Evolutionary conservation across 2,113 vertebrate species (phyloP), one percentile per base, ranked within the genome.

Genomic region (Chloropsis cyanopogon): DNA sequence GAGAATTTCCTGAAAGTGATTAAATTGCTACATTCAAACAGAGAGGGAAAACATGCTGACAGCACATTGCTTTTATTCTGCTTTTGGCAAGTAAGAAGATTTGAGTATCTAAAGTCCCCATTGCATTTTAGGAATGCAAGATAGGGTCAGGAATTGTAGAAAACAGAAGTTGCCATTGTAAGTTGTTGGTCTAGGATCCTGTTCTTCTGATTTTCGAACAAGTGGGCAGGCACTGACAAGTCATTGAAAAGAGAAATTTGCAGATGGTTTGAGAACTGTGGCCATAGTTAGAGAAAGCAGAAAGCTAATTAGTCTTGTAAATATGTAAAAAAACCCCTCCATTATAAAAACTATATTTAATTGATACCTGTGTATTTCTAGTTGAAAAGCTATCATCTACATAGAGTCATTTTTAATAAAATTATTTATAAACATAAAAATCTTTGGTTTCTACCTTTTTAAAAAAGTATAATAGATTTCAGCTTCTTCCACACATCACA

Each of bases 151-250:
- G 77, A 80, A 47, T 49, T 82, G 64, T 60, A 50, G 82, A 85
- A 95, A 91, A 95, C 47, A 78, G 88, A 94, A 96, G 75, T 93
- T 14, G 3, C 39, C 76, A 90, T 96, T 96, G 88, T 96, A 91
- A 95, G 35, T 37, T 87, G 31, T 78, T 93, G 86, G 95, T 80
- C 84, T 82, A 86, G 91, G 80, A 95, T 89, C 78, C 93, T 90
- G 35, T 83, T 95, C 52, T 73, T 66, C 70, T 88, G 69, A 92
- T 87, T 96, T 92, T 92, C 92, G 60, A 79, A 69, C 76, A 94
- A 92, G 68, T 72, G 78, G 82, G 60, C 90, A 96, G 85, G 61
- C 80, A 95, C 60, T 25, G 37, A 93, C 71, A 93, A 86, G 90
- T 84, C 79, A 82, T 21, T 70, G 56, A 90, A 70, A 75, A 29